These are phyloP conservation scores for Solea solea DNA, from an alignment of 2,113 vertebrate genomes.

Conservation along the genomic window DNA sequence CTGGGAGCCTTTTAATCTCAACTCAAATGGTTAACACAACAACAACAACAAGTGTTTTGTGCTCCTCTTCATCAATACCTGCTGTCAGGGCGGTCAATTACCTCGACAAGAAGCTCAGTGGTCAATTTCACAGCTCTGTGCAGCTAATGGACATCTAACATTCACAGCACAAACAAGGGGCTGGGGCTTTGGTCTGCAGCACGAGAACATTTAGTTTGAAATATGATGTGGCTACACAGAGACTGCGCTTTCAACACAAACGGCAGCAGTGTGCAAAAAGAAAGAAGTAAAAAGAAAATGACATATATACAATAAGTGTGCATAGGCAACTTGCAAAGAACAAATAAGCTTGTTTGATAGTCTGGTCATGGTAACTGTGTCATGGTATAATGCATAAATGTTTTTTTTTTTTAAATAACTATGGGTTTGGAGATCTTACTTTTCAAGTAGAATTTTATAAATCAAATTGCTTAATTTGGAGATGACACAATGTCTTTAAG, in stretches of 20 bases:
- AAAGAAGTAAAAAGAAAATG: constrained; percentile 14
- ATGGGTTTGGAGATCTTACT: neutral
- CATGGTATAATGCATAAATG: too few relatives aligned
- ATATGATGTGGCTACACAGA: constrained; percentile 15
- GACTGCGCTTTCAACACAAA: constrained; percentile 20
- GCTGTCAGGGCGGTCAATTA: constrained; percentile 56
- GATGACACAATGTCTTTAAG: neutral
- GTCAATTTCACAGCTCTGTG: constrained; percentile 13
- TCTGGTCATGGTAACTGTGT: constrained; percentile 9
- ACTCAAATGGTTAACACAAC: constrained; percentile 30
- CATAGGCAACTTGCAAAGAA: constrained; percentile 20
- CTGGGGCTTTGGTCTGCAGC: neutral
- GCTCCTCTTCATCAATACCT: constrained; percentile 49
- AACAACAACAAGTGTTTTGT: constrained; percentile 39
- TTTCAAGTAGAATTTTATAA: neutral
- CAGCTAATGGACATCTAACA: constrained; percentile 23
- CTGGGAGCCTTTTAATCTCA: constrained; percentile 37
- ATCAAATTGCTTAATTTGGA: neutral
- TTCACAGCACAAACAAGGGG: constrained; percentile 14
- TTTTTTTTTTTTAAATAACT: constrained; percentile 13
- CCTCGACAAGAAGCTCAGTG: constrained; percentile 23
- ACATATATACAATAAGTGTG: constrained; percentile 13
- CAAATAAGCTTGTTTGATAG: neutral
- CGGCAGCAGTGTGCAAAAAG: neutral
- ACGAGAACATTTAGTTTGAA: constrained; percentile 18